Evolutionary conservation across 2,113 vertebrate genomes (phyloP).

Genomic region (Hymenochirus boettgeri): DNA sequence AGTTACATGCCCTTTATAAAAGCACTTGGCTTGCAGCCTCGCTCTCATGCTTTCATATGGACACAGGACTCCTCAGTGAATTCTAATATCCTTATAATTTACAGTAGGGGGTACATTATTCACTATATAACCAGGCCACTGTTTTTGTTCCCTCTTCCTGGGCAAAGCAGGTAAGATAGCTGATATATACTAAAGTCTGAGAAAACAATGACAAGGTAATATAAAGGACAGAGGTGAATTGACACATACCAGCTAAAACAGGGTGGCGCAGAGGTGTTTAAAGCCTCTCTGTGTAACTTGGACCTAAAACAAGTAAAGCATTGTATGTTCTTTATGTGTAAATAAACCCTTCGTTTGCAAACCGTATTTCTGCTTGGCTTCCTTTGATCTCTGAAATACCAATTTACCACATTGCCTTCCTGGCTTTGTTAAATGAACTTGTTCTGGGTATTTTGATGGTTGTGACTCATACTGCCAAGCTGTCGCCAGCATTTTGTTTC

Average conservation of each 20-base stretch:
- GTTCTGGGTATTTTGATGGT: background rate
- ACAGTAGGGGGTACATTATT: too few relatives aligned
- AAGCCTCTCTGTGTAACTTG: background rate
- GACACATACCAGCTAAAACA: background rate
- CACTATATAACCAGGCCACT: too few relatives aligned
- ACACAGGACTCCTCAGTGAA: too few relatives aligned
- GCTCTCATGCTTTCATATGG: too few relatives aligned
- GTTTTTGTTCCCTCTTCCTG: too few relatives aligned
- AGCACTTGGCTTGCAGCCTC: too few relatives aligned
- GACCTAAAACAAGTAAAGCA: background rate
- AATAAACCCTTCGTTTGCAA: background rate
- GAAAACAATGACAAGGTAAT: too few relatives aligned
- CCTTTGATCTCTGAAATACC: background rate
- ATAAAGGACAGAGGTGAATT: too few relatives aligned
- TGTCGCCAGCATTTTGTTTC: background rate
- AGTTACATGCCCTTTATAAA: too few relatives aligned
- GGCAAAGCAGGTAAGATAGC: too few relatives aligned
- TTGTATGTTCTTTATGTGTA: background rate
- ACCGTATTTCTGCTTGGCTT: background rate
- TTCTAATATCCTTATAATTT: too few relatives aligned
- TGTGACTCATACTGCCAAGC: background rate
- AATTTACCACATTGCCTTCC: background rate
- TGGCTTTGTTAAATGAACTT: background rate
- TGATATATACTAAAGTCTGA: too few relatives aligned
- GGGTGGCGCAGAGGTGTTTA: background rate